phyloP scores from a whole-genome alignment of 1,140 invertebrate genomes.

The Popillia japonica region DNA sequence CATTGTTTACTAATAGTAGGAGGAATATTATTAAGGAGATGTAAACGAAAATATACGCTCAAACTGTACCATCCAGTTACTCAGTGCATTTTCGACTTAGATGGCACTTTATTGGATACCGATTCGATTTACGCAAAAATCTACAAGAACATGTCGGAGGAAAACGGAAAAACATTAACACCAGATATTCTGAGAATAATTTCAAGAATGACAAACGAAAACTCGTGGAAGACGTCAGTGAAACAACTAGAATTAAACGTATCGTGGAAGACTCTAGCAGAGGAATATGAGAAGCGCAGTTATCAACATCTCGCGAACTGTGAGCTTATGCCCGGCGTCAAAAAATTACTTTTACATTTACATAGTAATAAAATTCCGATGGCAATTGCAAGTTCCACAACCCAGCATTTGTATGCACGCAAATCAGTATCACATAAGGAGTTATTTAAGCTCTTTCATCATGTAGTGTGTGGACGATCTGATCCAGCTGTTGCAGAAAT shows the following conservation, averaged over 20 bases:
- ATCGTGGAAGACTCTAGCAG: no score
- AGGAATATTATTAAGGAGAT: background rate
- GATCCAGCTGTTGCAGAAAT: slow-evolving; percentile 78
- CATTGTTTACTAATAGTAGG: no score
- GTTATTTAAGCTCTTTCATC: slow-evolving; percentile 70
- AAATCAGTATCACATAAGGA: slow-evolving; percentile 71
- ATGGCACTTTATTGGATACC: background rate
- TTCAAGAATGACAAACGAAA: background rate
- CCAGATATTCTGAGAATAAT: background rate
- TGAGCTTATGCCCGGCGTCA: slow-evolving; percentile 52
- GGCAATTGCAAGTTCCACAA: slow-evolving; percentile 77
- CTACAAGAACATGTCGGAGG: background rate
- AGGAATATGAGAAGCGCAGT: background rate
- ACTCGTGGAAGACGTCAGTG: background rate
- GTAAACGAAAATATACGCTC: background rate
- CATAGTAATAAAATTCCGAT: slow-evolving; percentile 70
- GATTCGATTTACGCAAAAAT: background rate
- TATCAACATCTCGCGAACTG: background rate
- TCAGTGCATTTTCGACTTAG: slow-evolving; percentile 12
- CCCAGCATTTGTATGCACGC: slow-evolving; percentile 70
- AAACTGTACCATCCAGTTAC: background rate
- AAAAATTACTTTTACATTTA: slow-evolving; percentile 74
- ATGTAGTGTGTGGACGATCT: slow-evolving; percentile 73
- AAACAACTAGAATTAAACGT: background rate
- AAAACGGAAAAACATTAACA: background rate